phyloP scores from a whole-genome alignment of 1,140 invertebrate species.

The Lordiphosa stackelbergi region DNA sequence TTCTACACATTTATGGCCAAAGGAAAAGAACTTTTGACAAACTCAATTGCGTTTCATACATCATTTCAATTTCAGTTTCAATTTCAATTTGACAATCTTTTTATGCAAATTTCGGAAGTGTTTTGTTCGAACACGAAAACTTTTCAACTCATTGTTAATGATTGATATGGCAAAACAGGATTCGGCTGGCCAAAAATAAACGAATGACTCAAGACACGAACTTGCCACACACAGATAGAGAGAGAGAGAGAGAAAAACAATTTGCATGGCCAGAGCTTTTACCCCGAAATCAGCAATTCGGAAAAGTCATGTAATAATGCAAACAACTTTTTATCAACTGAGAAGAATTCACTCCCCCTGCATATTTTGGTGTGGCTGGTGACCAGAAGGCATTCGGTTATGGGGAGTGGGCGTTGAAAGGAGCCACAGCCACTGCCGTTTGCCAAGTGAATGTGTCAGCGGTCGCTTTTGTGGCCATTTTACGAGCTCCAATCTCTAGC shows the following conservation, averaged over 20 bases:
- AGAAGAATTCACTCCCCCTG: slow-evolving; percentile 31
- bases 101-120: slow-evolving; percentile 64
- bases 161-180: slow-evolving; percentile 54
- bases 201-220: slow-evolving; percentile 68
- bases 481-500: slow-evolving; percentile 11
- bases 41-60: slow-evolving; percentile 43
- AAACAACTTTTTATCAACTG: slow-evolving; percentile 38
- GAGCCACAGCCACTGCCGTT: slow-evolving; percentile 30
- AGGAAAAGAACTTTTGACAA: slow-evolving; percentile 30
- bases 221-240: slow-evolving; percentile 50
- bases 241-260: no score
- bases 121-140: slow-evolving; percentile 12
- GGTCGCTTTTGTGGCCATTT: slow-evolving; percentile 22
- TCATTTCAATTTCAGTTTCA: slow-evolving; percentile 10
- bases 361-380: slow-evolving; percentile 29
- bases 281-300: slow-evolving; percentile 35
- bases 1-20: slow-evolving; percentile 8
- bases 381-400: slow-evolving; percentile 28
- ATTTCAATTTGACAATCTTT: slow-evolving; percentile 20
- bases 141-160: slow-evolving; percentile 14
- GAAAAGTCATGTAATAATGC: slow-evolving; percentile 61
- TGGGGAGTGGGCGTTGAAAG: slow-evolving; percentile 44
- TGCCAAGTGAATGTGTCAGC: slow-evolving; percentile 69
- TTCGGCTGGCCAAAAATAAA: slow-evolving; percentile 22
- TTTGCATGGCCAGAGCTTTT: slow-evolving; percentile 17